Evolutionary conservation across 2,888 invertebrate species (phyloP).

Genomic region (Nasonia oneida): DNA sequence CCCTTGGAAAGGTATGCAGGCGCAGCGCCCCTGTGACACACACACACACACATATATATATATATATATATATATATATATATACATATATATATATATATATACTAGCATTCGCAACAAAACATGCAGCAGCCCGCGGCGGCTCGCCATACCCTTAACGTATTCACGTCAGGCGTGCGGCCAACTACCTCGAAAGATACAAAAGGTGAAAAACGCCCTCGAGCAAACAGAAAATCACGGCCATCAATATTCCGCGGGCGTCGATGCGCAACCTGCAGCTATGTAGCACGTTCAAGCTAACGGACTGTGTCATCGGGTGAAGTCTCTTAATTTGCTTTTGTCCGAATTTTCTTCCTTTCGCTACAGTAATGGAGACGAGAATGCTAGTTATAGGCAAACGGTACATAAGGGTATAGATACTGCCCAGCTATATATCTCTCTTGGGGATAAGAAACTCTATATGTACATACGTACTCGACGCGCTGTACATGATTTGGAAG

Average conservation of each 20-base stretch:
- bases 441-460: slow-evolving; percentile 13
- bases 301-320: background rate
- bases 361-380: background rate
- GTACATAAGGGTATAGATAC: background rate
- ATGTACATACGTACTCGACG: background rate
- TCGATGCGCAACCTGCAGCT: background rate
- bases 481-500: slow-evolving; percentile 2
- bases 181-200: slow-evolving; percentile 32
- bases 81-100: no score
- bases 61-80: no score
- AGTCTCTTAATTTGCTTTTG: background rate
- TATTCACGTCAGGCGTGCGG: slow-evolving; percentile 41
- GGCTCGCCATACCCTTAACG: background rate
- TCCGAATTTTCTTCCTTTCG: background rate
- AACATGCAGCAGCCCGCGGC: background rate
- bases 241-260: slow-evolving; percentile 44
- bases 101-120: background rate
- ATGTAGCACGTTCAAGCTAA: background rate
- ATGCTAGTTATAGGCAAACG: background rate
- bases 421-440: background rate
- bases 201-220: slow-evolving; percentile 45
- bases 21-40: slow-evolving; percentile 1
- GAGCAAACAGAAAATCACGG: slow-evolving; percentile 53
- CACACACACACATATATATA: no score
- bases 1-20: background rate